Percentiles rank a stretch among this genome's conserved stretches.
Conservation (phyloP, 2,113 vertebrate species). For the Bucco capensis region DNA sequence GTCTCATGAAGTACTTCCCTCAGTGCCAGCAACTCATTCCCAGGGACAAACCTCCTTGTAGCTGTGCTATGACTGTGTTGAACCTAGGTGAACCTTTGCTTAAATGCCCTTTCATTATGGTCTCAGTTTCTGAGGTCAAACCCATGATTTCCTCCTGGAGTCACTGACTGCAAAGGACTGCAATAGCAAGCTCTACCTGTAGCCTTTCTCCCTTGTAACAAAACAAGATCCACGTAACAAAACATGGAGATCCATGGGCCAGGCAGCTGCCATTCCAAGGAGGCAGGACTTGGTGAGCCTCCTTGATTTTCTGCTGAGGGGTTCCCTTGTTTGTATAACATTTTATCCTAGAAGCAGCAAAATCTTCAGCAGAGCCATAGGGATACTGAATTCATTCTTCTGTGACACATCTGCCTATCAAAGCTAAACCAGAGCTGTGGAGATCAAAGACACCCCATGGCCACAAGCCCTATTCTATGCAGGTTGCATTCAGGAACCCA, state of each 20-base stretch:
- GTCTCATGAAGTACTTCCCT: not conserved
- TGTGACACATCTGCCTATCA: not conserved
- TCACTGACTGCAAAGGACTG: accelerated
- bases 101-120: not conserved
- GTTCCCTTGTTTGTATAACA: not conserved
- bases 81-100: not conserved
- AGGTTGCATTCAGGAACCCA: not conserved
- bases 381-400: not conserved
- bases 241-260: too few relatives aligned
- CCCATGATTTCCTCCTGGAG: not conserved
- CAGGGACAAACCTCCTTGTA: not conserved
- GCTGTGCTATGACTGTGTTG: accelerated
- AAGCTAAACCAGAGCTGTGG: not conserved
- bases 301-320: not conserved
- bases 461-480: not conserved
- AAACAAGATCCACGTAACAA: too few relatives aligned
- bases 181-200: not conserved
- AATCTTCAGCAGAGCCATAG: not conserved
- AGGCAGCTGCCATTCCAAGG: not conserved
- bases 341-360: not conserved
- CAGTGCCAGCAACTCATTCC: not conserved
- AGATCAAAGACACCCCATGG: not conserved
- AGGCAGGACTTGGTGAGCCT: not conserved
- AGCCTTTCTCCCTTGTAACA: not conserved
- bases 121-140: not conserved